Conservation (phyloP, 1,140 invertebrate genomes). For the Drosophila orena region DNA sequence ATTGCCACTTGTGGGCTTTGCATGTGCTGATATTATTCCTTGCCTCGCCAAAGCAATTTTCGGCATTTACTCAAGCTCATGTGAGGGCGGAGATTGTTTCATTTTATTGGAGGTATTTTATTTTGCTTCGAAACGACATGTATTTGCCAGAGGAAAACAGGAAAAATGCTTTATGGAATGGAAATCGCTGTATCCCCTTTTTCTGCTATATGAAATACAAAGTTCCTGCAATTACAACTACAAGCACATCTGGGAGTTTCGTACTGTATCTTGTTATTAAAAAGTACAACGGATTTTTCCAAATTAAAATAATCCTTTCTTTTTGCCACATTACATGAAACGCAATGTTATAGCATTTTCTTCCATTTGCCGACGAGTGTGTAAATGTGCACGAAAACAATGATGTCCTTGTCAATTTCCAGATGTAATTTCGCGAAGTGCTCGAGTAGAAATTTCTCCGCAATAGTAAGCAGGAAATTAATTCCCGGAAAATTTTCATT, state of each 20-base stretch:
- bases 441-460: not conserved
- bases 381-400: not conserved
- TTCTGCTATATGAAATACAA: not conserved
- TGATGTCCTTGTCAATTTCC: not conserved
- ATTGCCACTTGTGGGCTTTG: conserved; percentile 47
- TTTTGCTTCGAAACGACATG: conserved; percentile 22
- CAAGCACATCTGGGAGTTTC: not conserved
- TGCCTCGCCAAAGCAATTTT: conserved; percentile 40
- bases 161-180: not conserved
- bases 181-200: too few species aligned
- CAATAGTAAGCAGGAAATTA: not conserved
- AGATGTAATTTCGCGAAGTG: conserved; percentile 26
- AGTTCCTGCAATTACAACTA: too few species aligned
- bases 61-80: conserved; percentile 22
- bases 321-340: too few species aligned
- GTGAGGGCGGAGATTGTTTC: conserved; percentile 24
- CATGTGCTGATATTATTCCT: conserved; percentile 26
- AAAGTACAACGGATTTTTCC: too few species aligned
- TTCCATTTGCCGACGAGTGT: too few species aligned
- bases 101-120: conserved; percentile 21
- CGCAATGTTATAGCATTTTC: too few species aligned
- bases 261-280: too few species aligned
- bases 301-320: too few species aligned
- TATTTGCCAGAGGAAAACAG: conserved; percentile 38
- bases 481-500: conserved; percentile 18